Evolutionary conservation across 2,797 vertebrate genomes (phyloP), one percentile per base, ranked within the genome.

Genomic region (Sebastes taczanowskii): DNA sequence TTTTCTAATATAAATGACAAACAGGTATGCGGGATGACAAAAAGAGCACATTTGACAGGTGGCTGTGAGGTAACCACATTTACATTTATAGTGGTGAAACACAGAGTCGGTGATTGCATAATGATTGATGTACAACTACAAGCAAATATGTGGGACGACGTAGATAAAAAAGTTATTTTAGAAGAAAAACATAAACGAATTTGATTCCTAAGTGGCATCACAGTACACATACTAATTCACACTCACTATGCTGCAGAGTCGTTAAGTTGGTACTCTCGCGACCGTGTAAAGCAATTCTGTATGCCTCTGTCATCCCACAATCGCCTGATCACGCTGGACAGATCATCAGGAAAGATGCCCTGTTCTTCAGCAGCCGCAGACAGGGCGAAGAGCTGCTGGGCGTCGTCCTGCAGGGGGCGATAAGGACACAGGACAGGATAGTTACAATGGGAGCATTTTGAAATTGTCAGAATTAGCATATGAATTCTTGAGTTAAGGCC

Each of bases 161-260:
- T 11, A 62, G 16, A 77, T 65, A 60, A 23, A 70, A 76, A 74
- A 59, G 3, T 25, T 8, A 27, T 65, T 34, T 35, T 3, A 52
- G 23, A n/a, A 52, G 18, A 23, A 62, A 62, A n/a, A 2, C 22
- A 18, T 25, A 18, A n/a, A 25, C 32, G 18, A 10, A 38, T 74
- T 52, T 11, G 46, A 32, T 22, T 72, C 22, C 7, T 9, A 10
- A 32, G 59, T 22, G 6, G 16, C 11, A 22, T 22, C 9, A 35
- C 18, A 62, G 42, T 32, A 4, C 20, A 55, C 27, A 83, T 74
- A 83, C n/a, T 81, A 42, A 76, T 71, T 68, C 52, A 38, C 49
- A 98, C 98, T 98, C 94, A 99, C 99, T 99, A 99, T 89, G 98
- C 99, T 11, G 99, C 98, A 0, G 99, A 99, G 92, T 99, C 99